Evolutionary conservation across 2,113 vertebrate genomes (phyloP), one percentile per base, ranked within the genome.

Genomic region (Chitala chitala): DNA sequence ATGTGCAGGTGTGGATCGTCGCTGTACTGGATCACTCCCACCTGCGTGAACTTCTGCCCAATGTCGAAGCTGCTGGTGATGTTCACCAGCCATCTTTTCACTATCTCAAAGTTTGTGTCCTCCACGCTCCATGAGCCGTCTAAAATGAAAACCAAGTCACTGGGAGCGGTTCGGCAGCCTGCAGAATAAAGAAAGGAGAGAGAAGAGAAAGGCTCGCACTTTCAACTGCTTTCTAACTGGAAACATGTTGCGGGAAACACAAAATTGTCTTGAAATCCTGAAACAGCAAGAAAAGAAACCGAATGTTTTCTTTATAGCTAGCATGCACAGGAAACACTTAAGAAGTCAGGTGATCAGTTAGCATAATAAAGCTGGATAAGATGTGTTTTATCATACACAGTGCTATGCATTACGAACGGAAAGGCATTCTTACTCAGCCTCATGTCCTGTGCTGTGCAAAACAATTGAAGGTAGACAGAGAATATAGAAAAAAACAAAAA

Each of bases 51-150:
- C 77, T 92, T 97, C 26, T 95, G 94, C 48, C 96, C 96, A 74
- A 99, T 94, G 72, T 98, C 91, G 87, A 98, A 98, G 85, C 92
- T 95, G 77, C 86, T 91, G 48, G 96, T 96, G 84, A 99, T 96
- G 82, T 98, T 99, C 69, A 94, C 89, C 77, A 99, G 92, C 96
- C 96, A 99, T 75, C 88, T 89, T 87, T 98, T 99, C 15, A 99
- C 93, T 81, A 98, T 92, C 89, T 98, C 95, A 88, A 99, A 99
- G 83, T 94, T 98, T 84, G 95, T 91, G 81, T 96, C 95, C 54
- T 92, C 94, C 78, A 99, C 95, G 77, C 96, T 99, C 82, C 95
- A 99, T 17, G 96, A 99, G 53, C 96, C 96, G 0, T 99, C 96
- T 80, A 99, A 86, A 80, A 99, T 98, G 84, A 98, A 98, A 78